These are phyloP conservation scores for Salvelinus fontinalis DNA, from an alignment of 2,113 vertebrate species.

Conservation along the genomic window DNA sequence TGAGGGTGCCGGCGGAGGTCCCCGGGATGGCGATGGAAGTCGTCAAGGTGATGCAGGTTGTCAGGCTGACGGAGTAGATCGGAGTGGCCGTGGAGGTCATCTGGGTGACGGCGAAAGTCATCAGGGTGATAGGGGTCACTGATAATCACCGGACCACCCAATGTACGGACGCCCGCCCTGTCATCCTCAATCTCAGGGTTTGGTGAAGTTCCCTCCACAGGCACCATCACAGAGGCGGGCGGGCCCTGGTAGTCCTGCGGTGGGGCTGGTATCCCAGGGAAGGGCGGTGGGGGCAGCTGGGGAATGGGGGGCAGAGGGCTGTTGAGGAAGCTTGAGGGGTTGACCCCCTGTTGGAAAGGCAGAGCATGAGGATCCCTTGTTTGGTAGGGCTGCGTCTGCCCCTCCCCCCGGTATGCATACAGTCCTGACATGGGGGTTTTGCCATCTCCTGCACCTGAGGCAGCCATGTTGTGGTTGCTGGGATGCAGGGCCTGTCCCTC, in stretches of 20 bases:
- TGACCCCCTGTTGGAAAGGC: slow-evolving; percentile 28
- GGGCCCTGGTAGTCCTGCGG: slow-evolving; percentile 44
- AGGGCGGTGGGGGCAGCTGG: slow-evolving; percentile 64
- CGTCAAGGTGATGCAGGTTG: slow-evolving; percentile 47
- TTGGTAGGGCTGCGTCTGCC: slow-evolving; percentile 20
- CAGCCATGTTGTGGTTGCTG: slow-evolving; percentile 31
- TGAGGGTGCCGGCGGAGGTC: slow-evolving; percentile 1
- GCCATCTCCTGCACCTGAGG: slow-evolving; percentile 32
- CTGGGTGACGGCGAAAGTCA: slow-evolving; percentile 1
- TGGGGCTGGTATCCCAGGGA: slow-evolving; percentile 66
- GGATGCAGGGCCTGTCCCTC: slow-evolving; percentile 47
- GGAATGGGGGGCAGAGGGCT: slow-evolving; percentile 68
- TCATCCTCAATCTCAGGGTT: neutral
- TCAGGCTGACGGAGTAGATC: slow-evolving; percentile 29
- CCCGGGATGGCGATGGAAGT: neutral
- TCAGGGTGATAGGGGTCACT: slow-evolving; percentile 41
- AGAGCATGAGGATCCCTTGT: slow-evolving; percentile 26
- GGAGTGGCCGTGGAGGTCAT: slow-evolving; percentile 33
- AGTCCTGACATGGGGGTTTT: slow-evolving; percentile 23
- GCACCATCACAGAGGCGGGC: slow-evolving; percentile 16
- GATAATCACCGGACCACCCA: slow-evolving; percentile 52
- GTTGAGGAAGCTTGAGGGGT: slow-evolving; percentile 47
- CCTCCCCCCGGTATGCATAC: slow-evolving; percentile 49
- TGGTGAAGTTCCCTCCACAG: slow-evolving; percentile 20
- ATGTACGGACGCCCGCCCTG: neutral